phyloP scores from a whole-genome alignment of 1,140 invertebrate genomes.

The Aricia agestis region DNA sequence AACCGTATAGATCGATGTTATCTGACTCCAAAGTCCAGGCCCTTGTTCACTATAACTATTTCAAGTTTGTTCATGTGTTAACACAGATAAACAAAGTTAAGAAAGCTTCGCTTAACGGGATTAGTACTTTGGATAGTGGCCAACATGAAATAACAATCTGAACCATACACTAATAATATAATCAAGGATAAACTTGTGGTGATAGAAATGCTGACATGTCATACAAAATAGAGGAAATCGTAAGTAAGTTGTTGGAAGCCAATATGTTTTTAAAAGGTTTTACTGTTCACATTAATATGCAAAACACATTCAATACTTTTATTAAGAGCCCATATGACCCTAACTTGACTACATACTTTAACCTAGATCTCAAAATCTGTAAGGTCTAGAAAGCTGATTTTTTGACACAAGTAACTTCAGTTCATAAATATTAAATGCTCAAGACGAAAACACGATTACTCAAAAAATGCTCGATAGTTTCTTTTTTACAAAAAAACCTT shows the following conservation, averaged over 20 bases:
- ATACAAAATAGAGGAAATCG: background rate
- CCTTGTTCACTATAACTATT: conserved; percentile 5
- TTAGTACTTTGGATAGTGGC: conserved; percentile 12
- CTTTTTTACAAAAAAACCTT: too few species aligned
- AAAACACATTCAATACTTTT: too few species aligned
- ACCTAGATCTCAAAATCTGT: too few species aligned
- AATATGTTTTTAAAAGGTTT: background rate
- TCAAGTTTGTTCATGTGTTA: conserved; percentile 17
- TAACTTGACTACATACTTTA: too few species aligned
- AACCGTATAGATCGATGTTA: background rate
- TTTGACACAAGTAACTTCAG: too few species aligned
- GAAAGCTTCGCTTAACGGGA: conserved; percentile 14
- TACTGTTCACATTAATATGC: too few species aligned
- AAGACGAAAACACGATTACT: too few species aligned
- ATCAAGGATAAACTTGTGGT: conserved; percentile 8
- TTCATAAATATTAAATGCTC: too few species aligned
- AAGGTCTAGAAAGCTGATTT: too few species aligned
- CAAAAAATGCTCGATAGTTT: too few species aligned
- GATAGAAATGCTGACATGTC: background rate
- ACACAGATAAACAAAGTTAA: conserved; percentile 19
- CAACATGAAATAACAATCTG: conserved; percentile 2
- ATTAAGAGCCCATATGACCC: too few species aligned
- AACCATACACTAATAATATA: conserved; percentile 12
- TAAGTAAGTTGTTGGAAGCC: background rate
- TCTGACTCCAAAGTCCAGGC: background rate